Percentiles rank a stretch among this genome's conserved stretches.
These are phyloP conservation scores for Tylochromis polylepis DNA, from an alignment of 2,113 vertebrate species.

Conservation along the genomic window DNA sequence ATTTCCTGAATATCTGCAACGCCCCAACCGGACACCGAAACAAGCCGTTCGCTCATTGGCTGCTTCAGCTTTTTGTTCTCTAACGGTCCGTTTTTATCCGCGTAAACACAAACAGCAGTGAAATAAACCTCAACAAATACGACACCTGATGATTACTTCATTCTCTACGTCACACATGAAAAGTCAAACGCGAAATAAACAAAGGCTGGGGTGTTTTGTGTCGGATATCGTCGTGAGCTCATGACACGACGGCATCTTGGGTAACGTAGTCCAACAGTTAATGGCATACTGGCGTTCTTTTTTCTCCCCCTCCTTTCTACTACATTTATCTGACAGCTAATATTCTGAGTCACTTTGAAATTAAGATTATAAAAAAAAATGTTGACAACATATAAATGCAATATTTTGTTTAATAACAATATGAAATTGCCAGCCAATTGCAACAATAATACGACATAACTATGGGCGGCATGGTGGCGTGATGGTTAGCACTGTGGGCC, in stretches of 20 bases:
- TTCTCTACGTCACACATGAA: not conserved
- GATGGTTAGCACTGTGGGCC: not conserved
- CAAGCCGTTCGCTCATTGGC: conserved; percentile 62
- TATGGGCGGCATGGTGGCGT: not conserved
- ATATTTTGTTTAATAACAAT: not conserved
- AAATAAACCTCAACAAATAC: not conserved
- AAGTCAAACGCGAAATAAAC: not conserved
- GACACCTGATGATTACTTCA: not conserved
- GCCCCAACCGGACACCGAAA: conserved; percentile 48
- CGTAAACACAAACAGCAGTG: rapidly evolving
- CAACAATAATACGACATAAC: not conserved
- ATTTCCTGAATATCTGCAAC: conserved; percentile 42
- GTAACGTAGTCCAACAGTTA: conserved; percentile 53
- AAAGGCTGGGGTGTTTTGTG: not conserved
- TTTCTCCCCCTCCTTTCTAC: no score
- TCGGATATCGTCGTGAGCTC: not conserved
- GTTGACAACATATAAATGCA: not conserved
- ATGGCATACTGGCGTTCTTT: not conserved
- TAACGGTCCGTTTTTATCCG: not conserved
- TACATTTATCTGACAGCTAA: not conserved
- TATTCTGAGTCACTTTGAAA: not conserved
- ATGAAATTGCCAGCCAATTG: not conserved
- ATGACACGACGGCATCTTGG: conserved; percentile 24
- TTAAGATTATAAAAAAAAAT: not conserved
- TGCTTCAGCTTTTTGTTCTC: not conserved